Percentiles rank a stretch among this genome's conserved stretches.
Evolutionary conservation across 2,888 invertebrate species (phyloP).

Genomic region (Hirtodrosophila cameraria): DNA sequence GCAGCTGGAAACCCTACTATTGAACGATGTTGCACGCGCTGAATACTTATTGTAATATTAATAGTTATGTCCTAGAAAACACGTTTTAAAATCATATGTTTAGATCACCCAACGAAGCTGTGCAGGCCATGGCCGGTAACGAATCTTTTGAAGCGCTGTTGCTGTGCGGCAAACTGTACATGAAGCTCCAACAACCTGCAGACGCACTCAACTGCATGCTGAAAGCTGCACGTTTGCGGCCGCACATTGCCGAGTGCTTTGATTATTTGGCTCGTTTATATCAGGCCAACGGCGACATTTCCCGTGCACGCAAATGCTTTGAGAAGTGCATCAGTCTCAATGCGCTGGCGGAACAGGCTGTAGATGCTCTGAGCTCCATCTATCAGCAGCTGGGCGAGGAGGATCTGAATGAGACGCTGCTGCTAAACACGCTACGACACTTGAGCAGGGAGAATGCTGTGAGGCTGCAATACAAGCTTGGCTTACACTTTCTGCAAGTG

Average conservation of each 20-base stretch:
- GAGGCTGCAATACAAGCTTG: slow-evolving; percentile 94
- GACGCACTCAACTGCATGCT: slow-evolving; percentile 88
- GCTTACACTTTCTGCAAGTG: slow-evolving; percentile 90
- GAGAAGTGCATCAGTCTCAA: slow-evolving; percentile 92
- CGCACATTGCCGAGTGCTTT: slow-evolving; percentile 90
- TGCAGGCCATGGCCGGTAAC: slow-evolving; percentile 80
- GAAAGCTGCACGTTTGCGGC: slow-evolving; percentile 89
- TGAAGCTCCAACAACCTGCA: slow-evolving; percentile 85
- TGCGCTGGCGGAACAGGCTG: slow-evolving; percentile 87
- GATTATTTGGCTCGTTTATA: slow-evolving; percentile 91
- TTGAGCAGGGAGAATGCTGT: slow-evolving; percentile 85
- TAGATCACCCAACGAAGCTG: slow-evolving; percentile 85
- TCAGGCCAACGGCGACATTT: slow-evolving; percentile 87
- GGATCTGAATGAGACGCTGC: slow-evolving; percentile 74
- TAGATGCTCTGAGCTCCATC: slow-evolving; percentile 90
- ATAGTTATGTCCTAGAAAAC: background rate
- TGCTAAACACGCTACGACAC: slow-evolving; percentile 84
- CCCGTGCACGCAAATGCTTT: slow-evolving; percentile 92
- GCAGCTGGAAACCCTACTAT: slow-evolving; percentile 49
- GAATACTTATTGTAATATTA: slow-evolving; percentile 75
- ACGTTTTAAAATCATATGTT: background rate
- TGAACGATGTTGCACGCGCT: slow-evolving; percentile 61
- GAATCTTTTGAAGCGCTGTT: slow-evolving; percentile 75
- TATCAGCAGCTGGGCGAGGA: slow-evolving; percentile 89
- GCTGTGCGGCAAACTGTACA: slow-evolving; percentile 73